These are phyloP conservation scores for Drosophila prolongata DNA, from an alignment of 2,888 invertebrate species.

Conservation along the genomic window DNA sequence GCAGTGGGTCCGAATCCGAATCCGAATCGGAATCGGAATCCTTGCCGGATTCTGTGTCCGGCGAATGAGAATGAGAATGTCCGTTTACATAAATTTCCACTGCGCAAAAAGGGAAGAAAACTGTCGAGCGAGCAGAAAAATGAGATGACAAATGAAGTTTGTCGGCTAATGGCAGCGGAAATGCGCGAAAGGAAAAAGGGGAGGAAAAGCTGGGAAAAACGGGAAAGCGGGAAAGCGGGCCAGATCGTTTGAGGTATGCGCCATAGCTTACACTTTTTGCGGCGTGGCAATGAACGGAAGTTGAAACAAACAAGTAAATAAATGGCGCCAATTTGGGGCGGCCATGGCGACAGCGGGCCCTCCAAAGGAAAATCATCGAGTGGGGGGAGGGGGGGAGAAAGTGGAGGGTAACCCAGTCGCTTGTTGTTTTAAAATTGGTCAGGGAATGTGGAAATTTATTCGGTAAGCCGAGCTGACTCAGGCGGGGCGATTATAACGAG, in stretches of 20 bases:
- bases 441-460: constrained; percentile 61
- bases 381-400: no score
- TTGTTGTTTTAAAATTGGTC: constrained; percentile 72
- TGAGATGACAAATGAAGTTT: constrained; percentile 80
- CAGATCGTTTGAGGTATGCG: constrained; percentile 55
- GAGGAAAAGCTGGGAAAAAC: constrained; percentile 1
- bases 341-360: constrained; percentile 29
- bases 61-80: constrained; percentile 63
- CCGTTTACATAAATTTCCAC: constrained; percentile 77
- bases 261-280: constrained; percentile 69
- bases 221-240: constrained; percentile 25
- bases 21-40: constrained; percentile 8
- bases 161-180: constrained; percentile 78
- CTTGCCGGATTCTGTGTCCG: constrained; percentile 45
- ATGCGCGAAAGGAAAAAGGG: constrained; percentile 53
- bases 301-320: constrained; percentile 80
- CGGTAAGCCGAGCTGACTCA: constrained; percentile 75
- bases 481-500: constrained; percentile 75
- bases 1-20: constrained; percentile 43
- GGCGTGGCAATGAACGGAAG: constrained; percentile 80
- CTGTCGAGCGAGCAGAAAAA: constrained; percentile 78
- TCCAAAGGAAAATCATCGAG: neutral
- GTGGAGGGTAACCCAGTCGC: constrained; percentile 31
- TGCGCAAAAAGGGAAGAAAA: constrained; percentile 66
- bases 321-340: constrained; percentile 79